Percentiles rank a stretch among this genome's conserved stretches.
Conservation (phyloP, 2,113 vertebrate genomes). For the Aegotheles bennettii region DNA sequence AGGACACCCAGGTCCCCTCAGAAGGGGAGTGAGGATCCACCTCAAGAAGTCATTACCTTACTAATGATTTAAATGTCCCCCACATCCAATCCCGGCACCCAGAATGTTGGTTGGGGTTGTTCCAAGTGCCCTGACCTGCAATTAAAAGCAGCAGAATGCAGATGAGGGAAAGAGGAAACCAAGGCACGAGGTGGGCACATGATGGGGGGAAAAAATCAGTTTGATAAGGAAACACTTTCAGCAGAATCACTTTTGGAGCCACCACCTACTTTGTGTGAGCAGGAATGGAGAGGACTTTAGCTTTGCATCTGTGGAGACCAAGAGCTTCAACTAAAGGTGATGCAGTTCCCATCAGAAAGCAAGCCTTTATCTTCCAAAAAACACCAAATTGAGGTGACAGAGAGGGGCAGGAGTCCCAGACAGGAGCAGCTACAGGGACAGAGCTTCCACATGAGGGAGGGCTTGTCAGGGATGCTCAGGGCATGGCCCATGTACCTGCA, state of each 20-base stretch:
- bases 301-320: neutral
- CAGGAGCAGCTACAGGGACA: neutral
- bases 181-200: fast-evolving
- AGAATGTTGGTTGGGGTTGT: neutral
- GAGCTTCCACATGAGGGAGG: fast-evolving
- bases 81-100: too few species aligned
- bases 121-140: neutral
- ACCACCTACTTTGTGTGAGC: neutral
- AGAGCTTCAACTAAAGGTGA: neutral
- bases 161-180: neutral
- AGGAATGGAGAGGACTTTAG: neutral
- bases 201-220: neutral
- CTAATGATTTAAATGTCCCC: neutral
- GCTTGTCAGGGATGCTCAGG: neutral
- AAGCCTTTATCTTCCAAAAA: neutral
- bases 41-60: neutral
- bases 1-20: neutral
- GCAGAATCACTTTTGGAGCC: neutral
- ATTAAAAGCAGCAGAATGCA: fast-evolving
- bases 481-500: fast-evolving
- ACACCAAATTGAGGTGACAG: fast-evolving
- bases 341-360: neutral
- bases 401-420: neutral
- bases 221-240: neutral
- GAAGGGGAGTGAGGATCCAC: neutral